Conservation (phyloP, 2,113 vertebrate species). For the Tachuris rubrigastra region DNA sequence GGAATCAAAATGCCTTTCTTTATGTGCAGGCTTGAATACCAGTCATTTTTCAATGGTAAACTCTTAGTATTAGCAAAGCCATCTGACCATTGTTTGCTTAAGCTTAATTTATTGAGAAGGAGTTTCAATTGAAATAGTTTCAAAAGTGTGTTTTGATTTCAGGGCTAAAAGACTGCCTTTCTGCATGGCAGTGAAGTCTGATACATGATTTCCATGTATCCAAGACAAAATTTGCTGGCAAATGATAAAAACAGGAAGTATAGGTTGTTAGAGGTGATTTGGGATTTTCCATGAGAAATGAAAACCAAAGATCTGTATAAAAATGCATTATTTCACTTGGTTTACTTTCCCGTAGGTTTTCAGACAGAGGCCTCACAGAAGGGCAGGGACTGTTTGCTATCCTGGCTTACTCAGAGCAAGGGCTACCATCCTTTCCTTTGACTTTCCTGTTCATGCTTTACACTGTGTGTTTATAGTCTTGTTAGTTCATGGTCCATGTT, state of each 20-base stretch:
- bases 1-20: background rate
- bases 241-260: constrained; percentile 7
- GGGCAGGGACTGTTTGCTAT: background rate
- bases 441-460: background rate
- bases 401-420: background rate
- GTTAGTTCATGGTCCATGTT: background rate
- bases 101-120: background rate
- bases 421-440: background rate
- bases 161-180: background rate
- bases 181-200: background rate
- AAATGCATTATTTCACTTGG: constrained; percentile 8
- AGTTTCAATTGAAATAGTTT: constrained; percentile 1
- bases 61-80: background rate
- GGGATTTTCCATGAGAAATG: constrained; percentile 34
- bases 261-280: background rate
- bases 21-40: background rate
- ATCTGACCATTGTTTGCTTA: constrained; percentile 16
- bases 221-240: background rate
- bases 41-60: background rate
- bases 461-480: background rate
- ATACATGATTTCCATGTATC: background rate
- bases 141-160: constrained; percentile 1
- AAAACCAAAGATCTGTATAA: background rate
- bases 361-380: background rate
- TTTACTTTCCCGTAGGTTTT: background rate